phyloP scores from a whole-genome alignment of 1,140 invertebrate species.

The Aphelinus atriplicis region DNA sequence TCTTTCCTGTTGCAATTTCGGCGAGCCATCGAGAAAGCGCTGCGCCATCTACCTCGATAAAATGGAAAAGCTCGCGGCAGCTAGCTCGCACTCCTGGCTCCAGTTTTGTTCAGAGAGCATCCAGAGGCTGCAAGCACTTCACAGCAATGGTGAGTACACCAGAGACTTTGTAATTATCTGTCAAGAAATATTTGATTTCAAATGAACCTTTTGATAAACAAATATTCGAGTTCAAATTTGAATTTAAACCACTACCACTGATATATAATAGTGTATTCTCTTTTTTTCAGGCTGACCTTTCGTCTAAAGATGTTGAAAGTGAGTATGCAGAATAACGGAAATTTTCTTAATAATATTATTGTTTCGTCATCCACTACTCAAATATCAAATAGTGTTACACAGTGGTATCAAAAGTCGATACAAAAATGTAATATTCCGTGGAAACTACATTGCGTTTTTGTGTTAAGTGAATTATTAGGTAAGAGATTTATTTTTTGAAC shows the following conservation, averaged over 20 bases:
- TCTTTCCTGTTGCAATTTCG: too few species aligned
- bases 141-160: conserved; percentile 72
- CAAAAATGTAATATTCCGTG: too few species aligned
- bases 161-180: neutral
- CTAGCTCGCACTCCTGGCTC: conserved; percentile 79
- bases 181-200: neutral
- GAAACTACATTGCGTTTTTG: too few species aligned
- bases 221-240: neutral
- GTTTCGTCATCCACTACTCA: too few species aligned
- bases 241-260: neutral
- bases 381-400: too few species aligned
- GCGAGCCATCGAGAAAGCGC: conserved; percentile 15
- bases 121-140: conserved; percentile 66
- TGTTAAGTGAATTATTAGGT: too few species aligned
- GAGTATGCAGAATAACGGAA: conserved; percentile 63
- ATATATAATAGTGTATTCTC: conserved; percentile 35
- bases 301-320: conserved; percentile 79
- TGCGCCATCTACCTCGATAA: conserved; percentile 79
- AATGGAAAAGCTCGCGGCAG: conserved; percentile 73
- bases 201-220: neutral
- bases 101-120: conserved; percentile 75
- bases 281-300: conserved; percentile 75
- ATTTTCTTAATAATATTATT: too few species aligned
- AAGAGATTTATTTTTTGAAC: too few species aligned
- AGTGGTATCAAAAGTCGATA: too few species aligned